phyloP scores from a whole-genome alignment of 2,113 vertebrate genomes.

The Ariopsis seemanni region DNA sequence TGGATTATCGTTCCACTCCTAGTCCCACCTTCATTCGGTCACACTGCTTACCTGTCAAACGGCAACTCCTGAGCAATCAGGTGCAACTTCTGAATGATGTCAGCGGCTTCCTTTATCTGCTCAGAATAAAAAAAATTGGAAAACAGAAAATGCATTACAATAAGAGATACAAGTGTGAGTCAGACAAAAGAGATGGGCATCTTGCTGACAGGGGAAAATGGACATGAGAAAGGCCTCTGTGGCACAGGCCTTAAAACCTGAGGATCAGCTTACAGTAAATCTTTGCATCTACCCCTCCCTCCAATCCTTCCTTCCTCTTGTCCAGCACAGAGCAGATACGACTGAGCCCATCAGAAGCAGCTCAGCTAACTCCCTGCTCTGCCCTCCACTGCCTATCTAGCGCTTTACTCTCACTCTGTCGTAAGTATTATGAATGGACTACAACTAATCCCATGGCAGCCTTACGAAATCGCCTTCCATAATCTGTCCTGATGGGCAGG shows the following conservation, averaged over 20 bases:
- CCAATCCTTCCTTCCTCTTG: conserved; percentile 42
- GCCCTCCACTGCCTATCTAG: conserved; percentile 65
- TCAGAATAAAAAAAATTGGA: conserved; percentile 30
- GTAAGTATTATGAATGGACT: conserved; percentile 74
- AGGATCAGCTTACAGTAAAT: conserved; percentile 67
- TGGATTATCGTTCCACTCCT: neutral
- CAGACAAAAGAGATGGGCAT: conserved; percentile 54
- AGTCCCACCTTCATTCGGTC: too few species aligned
- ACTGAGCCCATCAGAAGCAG: conserved; percentile 56
- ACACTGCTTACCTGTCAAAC: conserved; percentile 87
- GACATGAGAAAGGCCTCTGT: conserved; percentile 42
- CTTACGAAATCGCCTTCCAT: conserved; percentile 76
- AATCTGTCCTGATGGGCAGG: conserved; percentile 76
- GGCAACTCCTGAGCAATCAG: conserved; percentile 98
- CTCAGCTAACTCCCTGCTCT: conserved; percentile 61
- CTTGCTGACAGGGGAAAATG: conserved; percentile 48
- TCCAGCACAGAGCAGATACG: conserved; percentile 67
- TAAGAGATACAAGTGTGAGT: conserved; percentile 24
- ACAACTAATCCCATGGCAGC: conserved; percentile 73
- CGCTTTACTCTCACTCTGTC: conserved; percentile 69
- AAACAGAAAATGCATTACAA: conserved; percentile 35
- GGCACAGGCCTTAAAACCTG: conserved; percentile 59
- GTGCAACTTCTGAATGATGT: conserved; percentile 99
- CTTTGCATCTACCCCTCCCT: conserved; percentile 56
- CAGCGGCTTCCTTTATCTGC: conserved; percentile 98